phyloP scores from a whole-genome alignment of 2,113 vertebrate genomes.

The Boulengeromyrus knoepffleri region DNA sequence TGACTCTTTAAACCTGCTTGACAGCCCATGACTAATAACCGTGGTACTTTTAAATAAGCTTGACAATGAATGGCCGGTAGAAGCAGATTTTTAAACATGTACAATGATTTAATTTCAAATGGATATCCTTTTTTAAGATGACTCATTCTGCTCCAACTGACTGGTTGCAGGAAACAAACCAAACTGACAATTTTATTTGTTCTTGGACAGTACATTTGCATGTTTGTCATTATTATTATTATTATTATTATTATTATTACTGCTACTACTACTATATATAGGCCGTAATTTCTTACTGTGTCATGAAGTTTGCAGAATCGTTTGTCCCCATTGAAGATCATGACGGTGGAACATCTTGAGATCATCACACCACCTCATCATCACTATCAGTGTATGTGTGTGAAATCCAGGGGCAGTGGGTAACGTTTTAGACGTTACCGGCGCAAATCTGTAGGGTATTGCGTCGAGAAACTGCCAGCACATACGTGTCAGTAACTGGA shows the following conservation, averaged over 20 bases:
- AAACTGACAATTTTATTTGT: background rate
- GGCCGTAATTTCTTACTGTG: background rate
- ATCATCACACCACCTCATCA: background rate
- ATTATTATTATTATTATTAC: background rate
- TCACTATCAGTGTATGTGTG: background rate
- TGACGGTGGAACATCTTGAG: background rate
- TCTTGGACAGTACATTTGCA: too few relatives aligned
- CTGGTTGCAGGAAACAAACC: background rate
- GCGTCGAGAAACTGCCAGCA: background rate
- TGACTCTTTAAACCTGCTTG: constrained; percentile 11
- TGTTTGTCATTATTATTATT: background rate
- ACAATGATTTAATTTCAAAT: background rate
- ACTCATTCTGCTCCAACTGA: background rate
- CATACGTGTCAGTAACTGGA: background rate
- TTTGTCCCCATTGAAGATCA: background rate
- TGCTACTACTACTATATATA: background rate
- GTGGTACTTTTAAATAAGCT: background rate
- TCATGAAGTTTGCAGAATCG: background rate
- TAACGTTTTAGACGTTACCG: background rate
- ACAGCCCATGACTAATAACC: background rate
- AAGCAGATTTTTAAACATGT: background rate
- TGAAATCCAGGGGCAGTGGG: background rate
- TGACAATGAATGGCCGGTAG: background rate
- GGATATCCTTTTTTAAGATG: background rate
- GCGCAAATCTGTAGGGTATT: background rate